Evolutionary conservation across 2,113 vertebrate species (phyloP).

Genomic region (Haemorhous mexicanus): DNA sequence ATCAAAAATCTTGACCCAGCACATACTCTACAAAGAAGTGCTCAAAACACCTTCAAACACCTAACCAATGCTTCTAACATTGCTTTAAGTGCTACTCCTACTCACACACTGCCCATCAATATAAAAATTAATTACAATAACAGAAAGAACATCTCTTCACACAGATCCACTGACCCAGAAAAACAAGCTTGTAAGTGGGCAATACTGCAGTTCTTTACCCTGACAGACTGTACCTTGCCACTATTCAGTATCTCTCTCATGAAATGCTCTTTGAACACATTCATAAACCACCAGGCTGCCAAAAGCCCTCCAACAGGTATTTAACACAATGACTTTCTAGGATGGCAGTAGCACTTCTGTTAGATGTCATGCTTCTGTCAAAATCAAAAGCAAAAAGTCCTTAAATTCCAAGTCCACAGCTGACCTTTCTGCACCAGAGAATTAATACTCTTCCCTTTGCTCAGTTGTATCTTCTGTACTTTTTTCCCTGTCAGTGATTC

Average conservation of each 20-base stretch:
- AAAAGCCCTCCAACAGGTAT: conserved; percentile 32
- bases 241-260: background rate
- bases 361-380: conserved; percentile 13
- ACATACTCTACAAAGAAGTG: background rate
- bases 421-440: background rate
- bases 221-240: background rate
- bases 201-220: background rate
- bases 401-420: background rate
- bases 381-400: background rate
- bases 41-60: background rate
- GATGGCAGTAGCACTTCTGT: background rate
- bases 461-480: background rate
- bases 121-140: background rate
- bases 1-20: background rate
- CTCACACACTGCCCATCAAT: background rate
- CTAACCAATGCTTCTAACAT: background rate
- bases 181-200: background rate
- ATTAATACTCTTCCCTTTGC: background rate
- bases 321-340: background rate
- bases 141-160: background rate
- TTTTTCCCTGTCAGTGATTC: background rate
- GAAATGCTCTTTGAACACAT: background rate
- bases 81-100: background rate
- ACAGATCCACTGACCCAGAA: background rate
- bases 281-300: background rate